Evolutionary conservation across 2,888 invertebrate species (phyloP), one percentile per base, ranked within the genome.

Genomic region (Scrobipalpa costella): DNA sequence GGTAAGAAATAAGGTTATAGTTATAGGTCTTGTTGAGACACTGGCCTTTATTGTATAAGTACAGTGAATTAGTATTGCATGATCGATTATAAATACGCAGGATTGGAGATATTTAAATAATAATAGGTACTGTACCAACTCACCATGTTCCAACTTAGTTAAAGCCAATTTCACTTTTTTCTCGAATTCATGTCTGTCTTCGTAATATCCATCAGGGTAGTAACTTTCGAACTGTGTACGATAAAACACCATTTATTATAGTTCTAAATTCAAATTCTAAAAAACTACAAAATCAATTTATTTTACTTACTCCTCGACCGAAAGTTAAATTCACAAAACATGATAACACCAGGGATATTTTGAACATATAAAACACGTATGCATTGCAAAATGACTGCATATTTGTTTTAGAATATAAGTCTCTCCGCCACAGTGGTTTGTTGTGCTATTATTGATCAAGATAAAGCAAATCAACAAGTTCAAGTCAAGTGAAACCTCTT

Each of bases 81-180:
- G 1, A 13, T 9, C 13, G 47, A 11, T 1, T 49, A 19, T 17
- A 17, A 7, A 49, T 17, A 17, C 7, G 8, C 47, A 0, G 8
- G 17, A 3, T 40, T 13, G 7, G 17, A 59, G 33, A 27, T 57
- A 27, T 52, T 13, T 52, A 7, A 27, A 52, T 21, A 19, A 27
- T 47, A 19, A 17, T 17, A 49, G 15, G 17, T n/a, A n/a, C 13
- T 19, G 15, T 17, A 49, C 17, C 1, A 58, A 58, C 60, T 47
- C 44, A 89, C 90, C 82, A 69, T 88, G 80, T 70, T 83, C 81
- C 64, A 90, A 74, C 68, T 79, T 83, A 57, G 74, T 71, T 33
- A 88, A 62, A 19, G 86, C 88, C 61, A 76, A 68, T 67, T 83
- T 81, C 59, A 85, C 76, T 73, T 77, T 70, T 7, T 62, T 50